Evolutionary conservation across 2,888 invertebrate species (phyloP).

Genomic region (Cryptus armator): DNA sequence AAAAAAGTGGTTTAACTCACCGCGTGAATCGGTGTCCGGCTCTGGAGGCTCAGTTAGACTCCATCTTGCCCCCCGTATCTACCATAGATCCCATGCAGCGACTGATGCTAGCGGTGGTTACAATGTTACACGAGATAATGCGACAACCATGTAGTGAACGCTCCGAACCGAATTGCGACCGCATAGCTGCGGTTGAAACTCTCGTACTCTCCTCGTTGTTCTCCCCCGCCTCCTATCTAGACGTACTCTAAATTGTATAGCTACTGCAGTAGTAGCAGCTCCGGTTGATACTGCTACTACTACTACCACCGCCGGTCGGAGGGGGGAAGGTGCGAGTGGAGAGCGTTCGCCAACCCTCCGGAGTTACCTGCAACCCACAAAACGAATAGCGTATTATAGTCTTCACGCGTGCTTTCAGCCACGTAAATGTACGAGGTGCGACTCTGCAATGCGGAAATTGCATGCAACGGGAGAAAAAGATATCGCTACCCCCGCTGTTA

Average conservation of each 20-base stretch:
- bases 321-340: background rate
- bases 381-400: conserved; percentile 41
- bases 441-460: conserved; percentile 37
- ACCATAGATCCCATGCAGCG: background rate
- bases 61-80: background rate
- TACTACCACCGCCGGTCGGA: conserved; percentile 3
- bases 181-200: conserved; percentile 68
- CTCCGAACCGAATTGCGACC: conserved; percentile 72
- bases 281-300: conserved; percentile 16
- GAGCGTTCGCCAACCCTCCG: conserved; percentile 27
- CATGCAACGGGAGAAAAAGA: background rate
- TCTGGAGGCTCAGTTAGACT: background rate
- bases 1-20: background rate
- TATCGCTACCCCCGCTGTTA: background rate
- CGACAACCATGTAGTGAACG: conserved; percentile 66
- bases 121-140: conserved; percentile 63
- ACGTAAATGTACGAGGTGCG: background rate
- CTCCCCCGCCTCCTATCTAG: conserved; percentile 18
- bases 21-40: conserved; percentile 6
- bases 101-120: conserved; percentile 44
- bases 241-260: conserved; percentile 17
- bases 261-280: conserved; percentile 1
- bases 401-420: conserved; percentile 17
- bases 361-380: conserved; percentile 21
- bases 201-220: conserved; percentile 45